Base-by-base conservation (phyloP, 2,888 invertebrate species). In the Amiota mariae region DNA sequence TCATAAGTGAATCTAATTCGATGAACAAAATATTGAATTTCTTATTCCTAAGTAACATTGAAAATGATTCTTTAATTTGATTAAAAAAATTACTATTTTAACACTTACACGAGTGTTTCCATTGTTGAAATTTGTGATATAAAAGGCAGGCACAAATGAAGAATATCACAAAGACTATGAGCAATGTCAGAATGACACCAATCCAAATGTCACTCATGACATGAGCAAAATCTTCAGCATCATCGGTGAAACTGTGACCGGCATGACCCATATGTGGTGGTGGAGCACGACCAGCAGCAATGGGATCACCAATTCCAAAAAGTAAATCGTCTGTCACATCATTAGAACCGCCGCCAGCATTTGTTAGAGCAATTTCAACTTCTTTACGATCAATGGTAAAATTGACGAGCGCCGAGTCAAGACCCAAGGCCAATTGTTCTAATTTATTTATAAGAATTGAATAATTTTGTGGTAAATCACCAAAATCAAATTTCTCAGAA, bases 131-230 rank as follows among this genome's bases (percentile, higher is more conserved):
- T 83, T 93, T 92, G 89, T 93, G 93, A 83, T 93, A 93, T 47
- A 93, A 86, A 76, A 93, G 90, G 86, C 93, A 93, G 72, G 92
- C 91, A 83, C 93, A 93, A 87, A 93, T 92, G 84, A 93, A 93
- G 85, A 92, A 92, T 72, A 93, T 91, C 85, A 93, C 92, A 81
- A 92, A 92, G 24, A 93, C 89, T 73, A 93, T 92, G 87, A 93
- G 91, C 59, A 93, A 87, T 48, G 93, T 92, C 15, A 93, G 87
- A 18, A 93, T 92, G 59, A 93, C 91, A 9, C 93, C 93, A 68
- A 93, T 92, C 93, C 93, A 93, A 72, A 93, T 91, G 82, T 93
- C 93, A 72, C 92, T 92, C 74, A 92, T 89, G 76, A 92, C 91
- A 76, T 92, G 91, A 73, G 92, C 91, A 18, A 79, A 84, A 80